Evolutionary conservation across 1,140 invertebrate species (phyloP).

Genomic region (Pinna nobilis): DNA sequence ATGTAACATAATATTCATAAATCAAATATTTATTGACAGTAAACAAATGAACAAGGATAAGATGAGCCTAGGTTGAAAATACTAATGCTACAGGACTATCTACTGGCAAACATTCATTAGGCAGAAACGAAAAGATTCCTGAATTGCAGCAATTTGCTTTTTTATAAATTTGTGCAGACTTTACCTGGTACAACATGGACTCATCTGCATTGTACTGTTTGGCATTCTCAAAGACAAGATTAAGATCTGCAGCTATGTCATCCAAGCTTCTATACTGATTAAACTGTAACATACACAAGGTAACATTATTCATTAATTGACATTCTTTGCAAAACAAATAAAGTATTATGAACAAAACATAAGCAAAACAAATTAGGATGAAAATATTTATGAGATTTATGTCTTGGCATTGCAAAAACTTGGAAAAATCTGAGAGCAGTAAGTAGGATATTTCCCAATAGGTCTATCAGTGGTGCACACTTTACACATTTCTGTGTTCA

Average conservation of each 20-base stretch:
- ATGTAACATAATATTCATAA: background rate
- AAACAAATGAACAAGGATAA: background rate
- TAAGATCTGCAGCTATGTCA: slow-evolving; percentile 95
- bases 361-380: too few relatives aligned
- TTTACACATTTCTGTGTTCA: too few relatives aligned
- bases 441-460: too few relatives aligned
- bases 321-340: background rate
- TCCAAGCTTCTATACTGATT: slow-evolving; percentile 81
- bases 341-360: too few relatives aligned
- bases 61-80: background rate
- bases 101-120: background rate
- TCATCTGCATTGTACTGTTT: slow-evolving; percentile 94
- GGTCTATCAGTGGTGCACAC: too few relatives aligned
- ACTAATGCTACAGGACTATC: background rate
- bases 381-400: background rate
- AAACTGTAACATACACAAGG: slow-evolving; percentile 34
- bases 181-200: slow-evolving; percentile 84
- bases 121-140: background rate
- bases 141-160: background rate
- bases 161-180: background rate
- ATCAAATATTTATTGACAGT: background rate
- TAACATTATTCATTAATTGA: background rate
- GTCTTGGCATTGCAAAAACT: too few relatives aligned
- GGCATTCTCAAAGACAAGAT: slow-evolving; percentile 99
- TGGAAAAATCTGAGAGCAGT: too few relatives aligned